phyloP scores from a whole-genome alignment of 2,797 vertebrate species.

The Pseudotriccus pelzelni region DNA sequence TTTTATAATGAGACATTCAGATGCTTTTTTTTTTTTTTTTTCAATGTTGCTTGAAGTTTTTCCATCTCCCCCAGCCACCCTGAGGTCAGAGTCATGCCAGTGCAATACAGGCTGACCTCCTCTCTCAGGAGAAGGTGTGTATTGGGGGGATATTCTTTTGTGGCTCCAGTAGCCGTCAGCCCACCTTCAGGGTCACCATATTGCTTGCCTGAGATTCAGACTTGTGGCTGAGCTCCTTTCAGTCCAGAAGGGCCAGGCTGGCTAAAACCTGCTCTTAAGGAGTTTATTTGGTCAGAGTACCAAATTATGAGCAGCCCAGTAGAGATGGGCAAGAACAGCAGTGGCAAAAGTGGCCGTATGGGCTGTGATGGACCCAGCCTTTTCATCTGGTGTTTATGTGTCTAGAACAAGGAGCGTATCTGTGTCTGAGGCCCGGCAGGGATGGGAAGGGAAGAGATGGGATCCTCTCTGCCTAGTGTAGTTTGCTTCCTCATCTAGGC shows the following conservation, averaged over 20 bases:
- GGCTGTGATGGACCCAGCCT: not conserved
- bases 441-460: not conserved
- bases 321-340: not conserved
- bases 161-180: not conserved
- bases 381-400: not conserved
- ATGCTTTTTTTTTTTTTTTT: not conserved
- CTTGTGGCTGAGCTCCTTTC: not conserved
- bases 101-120: not conserved
- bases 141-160: not conserved
- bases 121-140: fast-evolving
- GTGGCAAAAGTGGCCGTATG: too few relatives aligned
- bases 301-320: not conserved
- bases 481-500: not conserved
- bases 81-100: not conserved
- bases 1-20: not conserved
- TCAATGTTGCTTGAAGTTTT: not conserved
- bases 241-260: not conserved
- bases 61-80: fast-evolving
- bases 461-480: not conserved
- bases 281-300: not conserved
- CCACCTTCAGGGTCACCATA: not conserved
- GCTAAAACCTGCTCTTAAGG: not conserved
- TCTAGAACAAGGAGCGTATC: not conserved
- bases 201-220: not conserved
- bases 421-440: not conserved